Percentiles rank a stretch among this genome's conserved stretches.
phyloP scores from a whole-genome alignment of 2,113 vertebrate genomes.

The Cathartes aura region DNA sequence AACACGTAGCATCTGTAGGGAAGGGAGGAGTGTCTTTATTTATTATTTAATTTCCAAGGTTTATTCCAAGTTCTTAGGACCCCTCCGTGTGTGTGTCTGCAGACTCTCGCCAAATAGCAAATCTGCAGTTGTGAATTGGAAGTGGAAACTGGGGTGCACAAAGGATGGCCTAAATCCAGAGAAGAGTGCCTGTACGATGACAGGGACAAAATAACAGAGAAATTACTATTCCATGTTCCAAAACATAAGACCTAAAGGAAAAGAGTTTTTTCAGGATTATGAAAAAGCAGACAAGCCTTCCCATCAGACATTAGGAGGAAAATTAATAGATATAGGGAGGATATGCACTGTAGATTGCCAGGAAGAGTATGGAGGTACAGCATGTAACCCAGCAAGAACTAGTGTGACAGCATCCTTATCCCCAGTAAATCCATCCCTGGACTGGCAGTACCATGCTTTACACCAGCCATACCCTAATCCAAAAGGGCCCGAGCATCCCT shows the following conservation, averaged over 20 bases:
- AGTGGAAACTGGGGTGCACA: neutral
- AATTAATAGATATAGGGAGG: neutral
- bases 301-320: neutral
- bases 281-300: neutral
- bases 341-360: neutral
- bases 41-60: slow-evolving; percentile 10
- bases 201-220: neutral
- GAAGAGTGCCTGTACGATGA: neutral
- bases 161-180: neutral
- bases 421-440: neutral
- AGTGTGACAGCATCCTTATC: neutral
- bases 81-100: neutral
- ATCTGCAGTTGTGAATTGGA: neutral
- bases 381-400: neutral
- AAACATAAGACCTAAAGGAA: neutral
- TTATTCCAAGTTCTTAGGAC: slow-evolving; percentile 1
- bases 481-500: neutral
- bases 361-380: neutral
- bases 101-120: neutral
- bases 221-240: neutral
- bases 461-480: neutral
- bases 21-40: neutral
- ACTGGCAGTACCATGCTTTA: neutral
- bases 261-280: neutral
- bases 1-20: slow-evolving; percentile 3